A percentile compares a stretch with the other conserved stretches of the same genome.
These are phyloP conservation scores for Montipora cactus DNA, from an alignment of 64 coral and sea anemone species.

Conservation along the genomic window DNA sequence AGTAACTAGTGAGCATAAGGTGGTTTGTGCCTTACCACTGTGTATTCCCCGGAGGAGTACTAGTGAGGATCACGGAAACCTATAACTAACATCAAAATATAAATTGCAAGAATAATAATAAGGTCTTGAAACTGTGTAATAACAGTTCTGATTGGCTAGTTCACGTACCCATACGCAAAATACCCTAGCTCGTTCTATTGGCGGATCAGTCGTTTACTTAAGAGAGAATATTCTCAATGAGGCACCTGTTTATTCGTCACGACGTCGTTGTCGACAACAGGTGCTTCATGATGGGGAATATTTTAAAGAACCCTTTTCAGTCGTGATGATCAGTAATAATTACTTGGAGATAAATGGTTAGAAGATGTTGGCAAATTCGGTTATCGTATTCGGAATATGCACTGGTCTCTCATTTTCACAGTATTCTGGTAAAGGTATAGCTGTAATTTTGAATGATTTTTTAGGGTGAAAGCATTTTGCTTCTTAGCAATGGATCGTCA, in stretches of 20 bases:
- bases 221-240: not conserved
- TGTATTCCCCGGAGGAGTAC: too few relatives aligned
- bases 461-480: not conserved
- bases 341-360: not conserved
- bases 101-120: too few relatives aligned
- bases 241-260: slow-evolving; percentile 26
- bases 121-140: too few relatives aligned
- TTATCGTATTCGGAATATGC: not conserved
- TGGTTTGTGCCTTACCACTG: too few relatives aligned
- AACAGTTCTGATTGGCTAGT: too few relatives aligned
- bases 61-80: too few relatives aligned
- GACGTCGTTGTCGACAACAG: not conserved
- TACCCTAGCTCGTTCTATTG: not conserved
- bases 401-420: not conserved
- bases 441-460: not conserved
- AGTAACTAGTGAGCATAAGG: too few relatives aligned
- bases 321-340: not conserved
- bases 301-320: not conserved
- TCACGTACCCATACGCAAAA: too few relatives aligned
- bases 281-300: not conserved
- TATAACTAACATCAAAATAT: too few relatives aligned
- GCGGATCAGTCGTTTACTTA: not conserved
- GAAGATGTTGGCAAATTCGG: not conserved
- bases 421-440: slow-evolving; percentile 9
- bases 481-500: too few relatives aligned